phyloP scores from a whole-genome alignment of 2,888 invertebrate species.

The Cancer borealis region DNA sequence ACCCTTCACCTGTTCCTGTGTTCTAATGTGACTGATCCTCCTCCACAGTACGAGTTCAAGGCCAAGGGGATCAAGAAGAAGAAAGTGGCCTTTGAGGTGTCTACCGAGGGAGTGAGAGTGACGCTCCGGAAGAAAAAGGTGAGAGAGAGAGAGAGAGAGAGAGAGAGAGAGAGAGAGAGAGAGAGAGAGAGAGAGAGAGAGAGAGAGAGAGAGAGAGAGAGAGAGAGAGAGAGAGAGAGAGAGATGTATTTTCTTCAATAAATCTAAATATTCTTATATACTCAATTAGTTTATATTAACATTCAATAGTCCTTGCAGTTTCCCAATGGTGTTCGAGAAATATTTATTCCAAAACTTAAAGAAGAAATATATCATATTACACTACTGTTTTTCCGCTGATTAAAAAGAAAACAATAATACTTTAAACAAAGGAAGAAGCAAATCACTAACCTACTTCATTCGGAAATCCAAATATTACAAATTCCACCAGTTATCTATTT shows the following conservation, averaged over 20 bases:
- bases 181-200: constrained; percentile 42
- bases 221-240: constrained; percentile 23
- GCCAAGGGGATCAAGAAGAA: constrained; percentile 98
- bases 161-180: constrained; percentile 57
- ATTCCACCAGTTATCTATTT: no score
- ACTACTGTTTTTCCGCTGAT: no score
- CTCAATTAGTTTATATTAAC: not conserved
- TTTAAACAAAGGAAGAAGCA: no score
- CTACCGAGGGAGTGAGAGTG: constrained; percentile 96
- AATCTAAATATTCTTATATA: not conserved
- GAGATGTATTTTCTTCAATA: not conserved
- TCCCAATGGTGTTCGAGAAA: no score
- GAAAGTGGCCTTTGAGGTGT: constrained; percentile 96
- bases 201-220: not conserved
- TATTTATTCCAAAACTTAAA: no score
- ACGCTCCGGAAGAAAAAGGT: constrained; percentile 88
- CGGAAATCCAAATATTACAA: no score
- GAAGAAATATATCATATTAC: no score
- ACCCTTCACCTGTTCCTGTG: not conserved
- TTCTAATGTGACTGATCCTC: not conserved
- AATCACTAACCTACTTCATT: no score
- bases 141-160: constrained; percentile 79
- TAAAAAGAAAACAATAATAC: no score
- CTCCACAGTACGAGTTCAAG: constrained; percentile 98
- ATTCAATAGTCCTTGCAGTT: not conserved